Base-by-base conservation (phyloP, 1,140 invertebrate species). In the Ridgeia piscesae region DNA sequence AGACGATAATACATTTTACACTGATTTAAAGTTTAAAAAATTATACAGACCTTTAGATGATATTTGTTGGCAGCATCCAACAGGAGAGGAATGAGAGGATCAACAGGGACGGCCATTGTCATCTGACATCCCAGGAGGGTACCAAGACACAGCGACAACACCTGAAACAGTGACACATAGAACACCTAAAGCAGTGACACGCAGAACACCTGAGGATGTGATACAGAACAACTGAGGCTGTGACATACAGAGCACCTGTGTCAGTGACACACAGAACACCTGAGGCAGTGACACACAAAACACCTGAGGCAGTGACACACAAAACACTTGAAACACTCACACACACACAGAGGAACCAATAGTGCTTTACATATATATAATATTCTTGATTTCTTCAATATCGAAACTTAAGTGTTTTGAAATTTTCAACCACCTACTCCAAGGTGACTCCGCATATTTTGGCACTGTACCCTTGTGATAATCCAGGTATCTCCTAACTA, bases 91-190 rank as follows among this genome's bases (percentile, higher is more conserved):
- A 96, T 94, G 11, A 96, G 91, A 35, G 88, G 89, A 92, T 96
- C 96, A 6, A 48, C 33, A 33, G 34, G n/a, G 34, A 90, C 94
- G 93, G 21, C 96, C 96, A 89, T 95, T 93, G 9, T 95, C 94
- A 93, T 96, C 95, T 27, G 94, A 94, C 91, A 94, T 93, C 35
- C 92, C 93, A 91, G 95, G 94, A 35, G 96, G 96, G 92, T 96
- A 96, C 96, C 96, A 96, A 2, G 96, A 96, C 88, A 96, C 94
- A 9, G 94, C 94, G 33, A 96, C 31, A 11, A 96, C 96, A 88
- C 96, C 96, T 96, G 93, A 14, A 93, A 92, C 33, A 91, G 35
- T 90, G 89, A 90, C 58, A 50, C 48, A 77, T 31, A 77, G 58
- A 77, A 77, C 58, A 77, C 58, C 58, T 77, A 21, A 21, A 77